Evolutionary conservation across 1,140 invertebrate genomes (phyloP).

Genomic region (Rhynchophorus ferrugineus): DNA sequence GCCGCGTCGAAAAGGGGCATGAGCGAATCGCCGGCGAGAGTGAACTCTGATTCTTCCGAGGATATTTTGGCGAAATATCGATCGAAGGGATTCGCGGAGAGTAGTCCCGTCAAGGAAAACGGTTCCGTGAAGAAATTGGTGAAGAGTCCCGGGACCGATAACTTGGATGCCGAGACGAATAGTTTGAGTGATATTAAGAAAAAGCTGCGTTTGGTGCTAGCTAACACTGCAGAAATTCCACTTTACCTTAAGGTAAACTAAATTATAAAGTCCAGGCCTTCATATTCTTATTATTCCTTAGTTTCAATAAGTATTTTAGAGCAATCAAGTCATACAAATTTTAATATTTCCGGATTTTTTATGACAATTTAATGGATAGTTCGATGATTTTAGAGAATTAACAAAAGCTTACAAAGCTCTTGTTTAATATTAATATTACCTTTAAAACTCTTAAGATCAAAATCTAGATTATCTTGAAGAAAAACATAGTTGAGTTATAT

Average conservation of each 20-base stretch:
- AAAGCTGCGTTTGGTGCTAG: conserved; percentile 85
- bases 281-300: background rate
- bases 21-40: conserved; percentile 21
- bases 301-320: too few relatives aligned
- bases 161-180: conserved; percentile 22
- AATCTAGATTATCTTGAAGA: too few relatives aligned
- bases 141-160: conserved; percentile 20
- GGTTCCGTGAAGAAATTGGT: conserved; percentile 14
- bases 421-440: too few relatives aligned
- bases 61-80: conserved; percentile 94
- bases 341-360: too few relatives aligned
- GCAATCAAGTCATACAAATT: too few relatives aligned
- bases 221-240: conserved; percentile 40
- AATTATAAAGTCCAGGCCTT: too few relatives aligned
- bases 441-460: too few relatives aligned
- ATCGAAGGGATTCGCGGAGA: conserved; percentile 62
- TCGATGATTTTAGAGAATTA: too few relatives aligned
- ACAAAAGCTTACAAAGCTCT: too few relatives aligned
- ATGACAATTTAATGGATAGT: too few relatives aligned
- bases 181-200: conserved; percentile 70
- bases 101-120: conserved; percentile 43
- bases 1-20: conserved; percentile 10
- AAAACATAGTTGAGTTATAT: too few relatives aligned
- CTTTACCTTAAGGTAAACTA: conserved; percentile 28
- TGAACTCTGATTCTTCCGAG: conserved; percentile 64